phyloP scores from a whole-genome alignment of 2,113 vertebrate species.

The Balaenoptera acutorostrata region DNA sequence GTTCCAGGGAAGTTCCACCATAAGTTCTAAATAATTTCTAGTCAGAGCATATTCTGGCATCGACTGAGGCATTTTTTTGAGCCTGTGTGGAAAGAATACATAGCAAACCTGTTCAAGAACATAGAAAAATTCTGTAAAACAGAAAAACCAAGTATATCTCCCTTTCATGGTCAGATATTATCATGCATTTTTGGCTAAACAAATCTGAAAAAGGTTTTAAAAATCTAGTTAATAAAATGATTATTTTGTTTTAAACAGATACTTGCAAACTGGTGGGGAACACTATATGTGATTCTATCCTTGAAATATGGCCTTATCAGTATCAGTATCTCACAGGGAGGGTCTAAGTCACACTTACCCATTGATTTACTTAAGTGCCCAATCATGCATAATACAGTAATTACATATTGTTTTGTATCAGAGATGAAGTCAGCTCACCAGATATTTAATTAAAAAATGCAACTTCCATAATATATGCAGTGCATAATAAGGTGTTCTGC shows the following conservation, averaged over 20 bases:
- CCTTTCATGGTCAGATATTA: neutral
- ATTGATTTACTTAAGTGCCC: neutral
- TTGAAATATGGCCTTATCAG: neutral
- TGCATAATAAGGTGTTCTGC: neutral
- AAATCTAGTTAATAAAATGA: neutral
- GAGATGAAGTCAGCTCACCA: neutral
- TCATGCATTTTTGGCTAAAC: neutral
- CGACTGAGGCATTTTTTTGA: constrained; percentile 99
- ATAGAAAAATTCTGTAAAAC: neutral
- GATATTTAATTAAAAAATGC: neutral
- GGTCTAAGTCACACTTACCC: neutral
- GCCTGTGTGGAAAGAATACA: constrained; percentile 75
- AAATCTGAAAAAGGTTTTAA: neutral
- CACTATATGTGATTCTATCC: neutral
- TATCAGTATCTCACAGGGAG: neutral
- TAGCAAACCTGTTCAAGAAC: neutral
- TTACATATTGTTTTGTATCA: neutral
- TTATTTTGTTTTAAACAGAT: neutral
- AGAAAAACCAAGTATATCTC: neutral
- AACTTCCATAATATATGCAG: neutral
- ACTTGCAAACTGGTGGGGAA: neutral
- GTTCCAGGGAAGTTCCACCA: constrained; percentile 97
- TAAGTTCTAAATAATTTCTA: constrained; percentile 96
- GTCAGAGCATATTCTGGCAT: constrained; percentile 98
- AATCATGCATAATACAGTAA: neutral